Conservation (phyloP, 2,113 vertebrate genomes). For the Dromaius novaehollandiae region DNA sequence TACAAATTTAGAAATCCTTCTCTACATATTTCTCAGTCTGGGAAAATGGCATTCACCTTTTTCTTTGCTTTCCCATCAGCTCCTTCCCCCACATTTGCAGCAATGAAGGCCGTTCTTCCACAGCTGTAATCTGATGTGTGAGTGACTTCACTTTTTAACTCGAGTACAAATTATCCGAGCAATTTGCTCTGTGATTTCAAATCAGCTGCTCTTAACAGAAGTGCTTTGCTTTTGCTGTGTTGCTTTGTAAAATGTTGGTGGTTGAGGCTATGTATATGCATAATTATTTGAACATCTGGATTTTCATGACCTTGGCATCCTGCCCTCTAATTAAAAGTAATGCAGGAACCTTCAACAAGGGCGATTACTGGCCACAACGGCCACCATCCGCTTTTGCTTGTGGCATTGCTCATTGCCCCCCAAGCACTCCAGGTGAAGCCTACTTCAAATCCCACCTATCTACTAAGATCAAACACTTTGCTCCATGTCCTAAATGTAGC, state of each 20-base stretch:
- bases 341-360: not conserved
- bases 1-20: not conserved
- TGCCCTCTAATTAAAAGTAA: not conserved
- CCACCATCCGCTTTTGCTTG: not conserved
- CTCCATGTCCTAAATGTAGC: not conserved
- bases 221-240: not conserved
- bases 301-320: not conserved
- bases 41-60: not conserved
- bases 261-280: not conserved
- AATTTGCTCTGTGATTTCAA: not conserved
- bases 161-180: not conserved
- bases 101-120: not conserved
- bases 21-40: not conserved
- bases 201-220: not conserved
- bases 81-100: not conserved
- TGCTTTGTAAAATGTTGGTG: not conserved
- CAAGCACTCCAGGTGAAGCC: not conserved
- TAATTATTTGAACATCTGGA: not conserved
- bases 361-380: not conserved
- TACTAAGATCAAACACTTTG: not conserved
- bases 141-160: not conserved
- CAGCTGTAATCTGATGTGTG: not conserved
- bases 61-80: not conserved
- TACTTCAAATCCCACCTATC: not conserved
- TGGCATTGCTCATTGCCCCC: not conserved